Base-by-base conservation (phyloP, 2,888 invertebrate genomes). In the Ophion obscuratus region DNA sequence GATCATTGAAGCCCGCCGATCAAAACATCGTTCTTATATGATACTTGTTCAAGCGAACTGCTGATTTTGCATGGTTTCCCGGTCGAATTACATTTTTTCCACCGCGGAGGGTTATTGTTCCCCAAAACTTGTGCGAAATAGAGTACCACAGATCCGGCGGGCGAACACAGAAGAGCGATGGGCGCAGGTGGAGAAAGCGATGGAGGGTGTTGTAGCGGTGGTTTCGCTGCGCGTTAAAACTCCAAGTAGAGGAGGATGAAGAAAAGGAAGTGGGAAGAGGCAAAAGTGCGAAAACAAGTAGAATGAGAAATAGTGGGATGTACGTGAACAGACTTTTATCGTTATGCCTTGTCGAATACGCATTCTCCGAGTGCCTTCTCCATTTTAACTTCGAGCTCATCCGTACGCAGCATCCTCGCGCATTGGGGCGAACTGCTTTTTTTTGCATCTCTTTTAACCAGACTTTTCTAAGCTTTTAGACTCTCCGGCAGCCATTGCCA, bases 301-400 rank as follows among this genome's bases (percentile, higher is more conserved):
- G 73, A 44, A 73, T 66, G 80, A 80, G 66, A 80, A 67, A 66
- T 66, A 66, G 80, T 67, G 57, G 80, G 20, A 36, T 57, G 73
- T 73, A 80, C 80, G 80, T 80, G 80, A 80, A 66, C 66, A 57
- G 73, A 73, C 66, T 80, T 80, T 80, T 57, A 66, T 80, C 71
- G 73, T 70, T 68, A 61, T 66, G 59, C 71, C 80, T 66, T 53
- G 80, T 66, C 57, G 73, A 80, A 73, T 57, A 80, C 66, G 66
- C 73, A 80, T 80, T 59, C 80, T 71, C 47, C 40, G 62, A 64
- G 59, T 73, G 80, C 53, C 66, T 73, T 66, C 27, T 64, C 40
- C 20, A 20, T 73, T 73, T 66, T 80, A 73, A 40, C 59, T 44
- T 71, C 24, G 57, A 59, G 59, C 73, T 73, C 64, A 66, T 66